Evolutionary conservation across 2,888 invertebrate species (phyloP).

Genomic region (Glyphotaelius pellucidus): DNA sequence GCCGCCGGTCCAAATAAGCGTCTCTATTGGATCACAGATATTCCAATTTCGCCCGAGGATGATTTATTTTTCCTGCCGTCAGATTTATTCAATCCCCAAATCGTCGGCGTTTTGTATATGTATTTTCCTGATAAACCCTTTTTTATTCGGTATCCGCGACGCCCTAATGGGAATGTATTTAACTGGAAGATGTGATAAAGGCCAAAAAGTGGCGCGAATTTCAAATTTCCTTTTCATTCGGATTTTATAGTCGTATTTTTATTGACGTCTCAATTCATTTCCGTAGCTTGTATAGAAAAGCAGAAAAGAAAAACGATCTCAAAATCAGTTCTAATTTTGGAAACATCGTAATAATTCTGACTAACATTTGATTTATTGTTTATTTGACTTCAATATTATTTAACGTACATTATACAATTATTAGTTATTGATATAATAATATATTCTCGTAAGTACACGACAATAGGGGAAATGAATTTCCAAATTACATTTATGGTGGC

Average conservation of each 20-base stretch:
- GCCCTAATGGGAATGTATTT: conserved; percentile 7
- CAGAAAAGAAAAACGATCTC: background rate
- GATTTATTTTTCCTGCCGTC: conserved; percentile 36
- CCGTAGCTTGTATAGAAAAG: background rate
- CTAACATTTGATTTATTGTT: too few species aligned
- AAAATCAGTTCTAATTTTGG: background rate
- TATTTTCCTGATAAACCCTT: background rate
- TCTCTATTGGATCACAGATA: conserved; percentile 34
- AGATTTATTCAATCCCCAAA: conserved; percentile 31
- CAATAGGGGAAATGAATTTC: too few species aligned
- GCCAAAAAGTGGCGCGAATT: background rate
- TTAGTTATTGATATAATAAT: too few species aligned
- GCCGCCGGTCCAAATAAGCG: conserved; percentile 6
- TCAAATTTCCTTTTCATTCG: background rate
- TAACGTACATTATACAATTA: too few species aligned
- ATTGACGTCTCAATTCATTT: background rate
- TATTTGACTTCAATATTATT: too few species aligned
- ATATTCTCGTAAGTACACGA: too few species aligned
- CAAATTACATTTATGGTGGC: too few species aligned
- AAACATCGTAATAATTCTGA: background rate
- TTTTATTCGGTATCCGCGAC: conserved; percentile 4
- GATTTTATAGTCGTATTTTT: background rate
- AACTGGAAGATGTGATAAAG: background rate
- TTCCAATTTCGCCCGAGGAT: conserved; percentile 21
- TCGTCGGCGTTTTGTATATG: conserved; percentile 16